Evolutionary conservation across 2,888 invertebrate species (phyloP), one percentile per base, ranked within the genome.

Genomic region (Itoplectis maculator): DNA sequence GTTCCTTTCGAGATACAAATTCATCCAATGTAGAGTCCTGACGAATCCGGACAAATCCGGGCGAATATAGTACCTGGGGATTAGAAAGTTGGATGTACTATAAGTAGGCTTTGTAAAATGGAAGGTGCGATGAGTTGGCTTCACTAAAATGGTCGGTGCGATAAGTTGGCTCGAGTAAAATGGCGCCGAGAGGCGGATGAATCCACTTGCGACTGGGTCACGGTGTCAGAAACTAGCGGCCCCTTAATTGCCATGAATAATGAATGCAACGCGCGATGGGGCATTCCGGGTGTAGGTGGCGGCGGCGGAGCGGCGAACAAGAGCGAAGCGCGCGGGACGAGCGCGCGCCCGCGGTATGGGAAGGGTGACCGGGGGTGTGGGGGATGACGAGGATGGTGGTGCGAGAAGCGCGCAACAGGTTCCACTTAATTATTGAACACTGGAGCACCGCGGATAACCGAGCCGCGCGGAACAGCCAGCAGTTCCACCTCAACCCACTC

Each of bases 341-440:
- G n/a, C n/a, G n/a, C n/a, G 54, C 47, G 29, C 81, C 82, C 74
- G 84, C 83, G 82, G 82, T 85, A 85, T 81, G 84, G 85, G 79
- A 86, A 86, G 85, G 83, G 86, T 85, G 85, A 86, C 80, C 88
- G 83, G 83, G 79, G 81, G 75, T 66, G 86, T 85, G 83, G 88
- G 81, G 84, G 85, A 86, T 82, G 63, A 45, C 59, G 77, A n/a
- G n/a, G 37, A 81, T 61, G 72, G 79, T 70, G 73, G 79, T 77
- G 89, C 85, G 90, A 90, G 90, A 88, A 88, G 79, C 56, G 89
- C 89, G 92, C 92, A 92, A 92, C 92, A 92, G 92, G 92, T 92
- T 87, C 90, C 89, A 92, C 92, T 92, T 92, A 92, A 92, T 92
- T 92, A 92, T 92, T 92, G 92, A 92, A 91, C 89, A 91, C 88